Evolutionary conservation across 2,113 vertebrate species (phyloP), one percentile per base, ranked within the genome.

Genomic region (Campylomormyrus tamandua): DNA sequence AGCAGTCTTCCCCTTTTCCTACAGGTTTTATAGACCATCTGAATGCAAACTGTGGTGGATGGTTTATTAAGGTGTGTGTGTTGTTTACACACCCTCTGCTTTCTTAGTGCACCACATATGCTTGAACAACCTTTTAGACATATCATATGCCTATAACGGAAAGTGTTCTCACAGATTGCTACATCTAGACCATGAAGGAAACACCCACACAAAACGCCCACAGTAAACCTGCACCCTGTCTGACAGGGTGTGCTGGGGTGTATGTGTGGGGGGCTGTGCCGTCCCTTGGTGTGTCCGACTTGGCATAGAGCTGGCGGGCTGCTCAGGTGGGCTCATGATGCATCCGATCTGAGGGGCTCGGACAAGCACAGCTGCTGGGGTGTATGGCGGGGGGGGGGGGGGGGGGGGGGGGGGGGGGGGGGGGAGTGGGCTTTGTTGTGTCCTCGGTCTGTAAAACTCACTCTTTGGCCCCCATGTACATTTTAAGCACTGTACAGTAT

Each of bases 301-400:
- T 45, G 86, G 88, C 27, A 31, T 10, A 83, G 89, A 66, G 21
- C 88, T 94, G 94, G 92, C 92, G 58, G 45, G 4, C 52, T 87
- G 92, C 94, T 93, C 90, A 35, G 90, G 89, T 77, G 42, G 62
- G 88, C 90, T 92, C 91, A 85, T 62, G 91, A 80, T 42, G 35
- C 74, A 77, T 19, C 31, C 5, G 70, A 77, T 77, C 27, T 77
- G 31, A 42, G 70, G 31, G 70, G 31, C 15, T 35, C 10, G 31
- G 91, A 91, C 46, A 62, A 91, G 90, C 88, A 48, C 48, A 66
- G 74, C 77, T 50, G 46, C 45, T 27, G 83, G 24, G 83, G 46
- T 24, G 19, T 7, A 9, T 70, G 80, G 45, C 39, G 39, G 21
- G n/a, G 46, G 5, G 27, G 31, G 31, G 31, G 31, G 31, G 31